These are phyloP conservation scores for Bombus balteatus DNA, from an alignment of 1,140 invertebrate species.

Conservation along the genomic window DNA sequence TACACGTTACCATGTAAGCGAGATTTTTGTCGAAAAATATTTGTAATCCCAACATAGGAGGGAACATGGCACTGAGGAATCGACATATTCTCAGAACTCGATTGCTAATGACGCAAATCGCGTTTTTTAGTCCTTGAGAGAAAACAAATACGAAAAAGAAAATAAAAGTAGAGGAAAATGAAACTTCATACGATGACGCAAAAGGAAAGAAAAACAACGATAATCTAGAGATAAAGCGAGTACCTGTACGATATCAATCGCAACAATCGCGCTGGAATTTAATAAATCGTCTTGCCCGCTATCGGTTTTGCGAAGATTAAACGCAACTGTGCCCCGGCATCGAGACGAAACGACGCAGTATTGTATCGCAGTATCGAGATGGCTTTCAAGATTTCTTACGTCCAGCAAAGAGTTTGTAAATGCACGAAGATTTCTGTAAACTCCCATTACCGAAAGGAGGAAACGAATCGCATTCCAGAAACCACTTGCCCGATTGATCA, in stretches of 20 bases:
- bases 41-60: neutral
- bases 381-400: neutral
- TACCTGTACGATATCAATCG: neutral
- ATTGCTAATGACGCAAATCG: neutral
- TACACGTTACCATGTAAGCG: neutral
- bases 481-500: conserved; percentile 5
- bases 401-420: neutral
- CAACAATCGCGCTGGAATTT: neutral
- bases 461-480: conserved; percentile 11
- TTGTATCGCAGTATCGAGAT: neutral
- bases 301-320: conserved; percentile 14
- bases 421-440: neutral
- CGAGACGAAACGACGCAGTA: neutral
- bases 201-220: neutral
- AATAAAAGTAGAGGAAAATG: neutral
- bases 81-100: neutral
- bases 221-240: conserved; percentile 14
- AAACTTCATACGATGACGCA: neutral
- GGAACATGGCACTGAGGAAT: neutral
- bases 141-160: neutral
- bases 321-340: neutral
- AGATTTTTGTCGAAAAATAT: neutral
- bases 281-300: neutral
- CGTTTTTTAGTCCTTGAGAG: neutral
- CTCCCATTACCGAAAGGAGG: neutral